A percentile compares a stretch with the other conserved stretches of the same genome.
These are phyloP conservation scores for Chesias legatella DNA, from an alignment of 2,888 invertebrate species.

Conservation along the genomic window DNA sequence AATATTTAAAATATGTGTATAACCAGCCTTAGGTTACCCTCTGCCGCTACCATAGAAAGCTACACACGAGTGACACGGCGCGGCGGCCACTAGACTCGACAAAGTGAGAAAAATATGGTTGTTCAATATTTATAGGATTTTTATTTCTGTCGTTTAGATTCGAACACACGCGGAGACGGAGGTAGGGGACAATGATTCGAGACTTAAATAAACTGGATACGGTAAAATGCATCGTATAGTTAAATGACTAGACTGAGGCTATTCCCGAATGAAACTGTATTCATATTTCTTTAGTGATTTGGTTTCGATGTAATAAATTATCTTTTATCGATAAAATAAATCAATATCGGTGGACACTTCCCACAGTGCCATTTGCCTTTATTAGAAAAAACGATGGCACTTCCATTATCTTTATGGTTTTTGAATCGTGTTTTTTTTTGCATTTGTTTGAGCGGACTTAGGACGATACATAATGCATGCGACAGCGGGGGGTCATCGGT, in stretches of 20 bases:
- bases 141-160: conserved; percentile 75
- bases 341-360: too few species aligned
- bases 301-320: too few species aligned
- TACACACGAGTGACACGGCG: conserved; percentile 49
- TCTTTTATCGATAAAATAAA: too few species aligned
- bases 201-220: conserved; percentile 36
- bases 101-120: conserved; percentile 79
- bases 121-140: conserved; percentile 79
- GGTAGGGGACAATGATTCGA: conserved; percentile 41
- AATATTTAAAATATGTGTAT: too few species aligned
- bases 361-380: too few species aligned
- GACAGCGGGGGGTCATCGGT: conserved; percentile 65
- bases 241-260: too few species aligned
- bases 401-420: conserved; percentile 28
- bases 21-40: not conserved
- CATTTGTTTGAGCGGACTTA: conserved; percentile 75
- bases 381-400: conserved; percentile 9
- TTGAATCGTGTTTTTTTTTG: conserved; percentile 58
- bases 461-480: conserved; percentile 75
- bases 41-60: conserved; percentile 39
- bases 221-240: conserved; percentile 14
- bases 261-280: too few species aligned
- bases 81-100: conserved; percentile 58
- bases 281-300: too few species aligned
- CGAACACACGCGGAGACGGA: conserved; percentile 53